Conservation (phyloP, 2,113 vertebrate genomes). For the Callochromis pleurospilus region DNA sequence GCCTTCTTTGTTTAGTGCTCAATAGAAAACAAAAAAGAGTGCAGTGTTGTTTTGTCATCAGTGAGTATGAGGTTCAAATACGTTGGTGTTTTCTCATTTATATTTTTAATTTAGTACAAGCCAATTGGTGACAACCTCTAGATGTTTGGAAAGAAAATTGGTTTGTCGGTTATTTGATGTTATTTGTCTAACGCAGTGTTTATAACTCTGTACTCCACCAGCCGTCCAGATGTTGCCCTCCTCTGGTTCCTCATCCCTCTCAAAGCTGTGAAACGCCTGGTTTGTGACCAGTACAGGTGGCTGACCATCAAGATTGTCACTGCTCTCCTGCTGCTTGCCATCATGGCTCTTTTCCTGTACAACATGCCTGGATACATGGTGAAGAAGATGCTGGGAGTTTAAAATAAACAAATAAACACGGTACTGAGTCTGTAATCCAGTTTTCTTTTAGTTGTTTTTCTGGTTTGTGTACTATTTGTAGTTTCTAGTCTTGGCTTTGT, state of each 20-base stretch:
- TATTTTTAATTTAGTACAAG: background rate
- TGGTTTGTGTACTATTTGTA: background rate
- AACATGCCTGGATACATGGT: slow-evolving; percentile 95
- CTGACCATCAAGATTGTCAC: slow-evolving; percentile 90
- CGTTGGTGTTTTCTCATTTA: background rate
- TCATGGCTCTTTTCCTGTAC: slow-evolving; percentile 88
- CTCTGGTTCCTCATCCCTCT: slow-evolving; percentile 95
- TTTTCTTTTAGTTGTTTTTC: background rate
- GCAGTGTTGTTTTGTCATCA: background rate
- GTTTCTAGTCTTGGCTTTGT: background rate
- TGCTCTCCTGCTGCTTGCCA: slow-evolving; percentile 79
- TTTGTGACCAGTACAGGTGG: slow-evolving; percentile 93
- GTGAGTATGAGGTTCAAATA: background rate
- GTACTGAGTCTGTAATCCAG: background rate
- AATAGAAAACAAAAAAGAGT: background rate
- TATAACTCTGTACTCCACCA: slow-evolving; percentile 49
- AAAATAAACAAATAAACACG: background rate
- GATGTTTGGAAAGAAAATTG: background rate
- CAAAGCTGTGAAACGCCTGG: slow-evolving; percentile 89
- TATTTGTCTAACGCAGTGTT: background rate
- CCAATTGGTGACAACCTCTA: background rate
- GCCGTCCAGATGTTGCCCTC: slow-evolving; percentile 90
- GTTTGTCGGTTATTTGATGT: rapidly evolving
- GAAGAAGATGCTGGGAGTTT: slow-evolving; percentile 83
- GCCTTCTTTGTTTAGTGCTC: background rate